Conservation (phyloP, 1,140 invertebrate genomes). For the Euura lappo region DNA sequence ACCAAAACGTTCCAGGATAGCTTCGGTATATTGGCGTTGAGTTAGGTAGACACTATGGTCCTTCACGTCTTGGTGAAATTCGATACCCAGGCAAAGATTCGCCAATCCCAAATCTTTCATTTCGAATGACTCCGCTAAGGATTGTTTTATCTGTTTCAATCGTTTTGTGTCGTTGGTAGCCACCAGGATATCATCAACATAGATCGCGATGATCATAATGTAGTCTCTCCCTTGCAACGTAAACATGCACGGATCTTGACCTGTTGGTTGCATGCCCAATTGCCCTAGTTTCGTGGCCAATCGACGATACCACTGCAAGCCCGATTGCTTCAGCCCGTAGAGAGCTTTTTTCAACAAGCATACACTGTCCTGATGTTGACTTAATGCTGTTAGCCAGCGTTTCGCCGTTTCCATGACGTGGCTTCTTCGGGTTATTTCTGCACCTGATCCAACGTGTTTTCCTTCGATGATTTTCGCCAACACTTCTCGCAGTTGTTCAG, state of each 20-base stretch:
- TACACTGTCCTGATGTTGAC: not conserved
- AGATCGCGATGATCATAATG: constrained; percentile 12
- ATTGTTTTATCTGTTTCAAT: constrained; percentile 17
- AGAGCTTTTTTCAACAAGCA: constrained; percentile 16
- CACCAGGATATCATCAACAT: constrained; percentile 27
- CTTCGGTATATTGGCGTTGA: constrained; percentile 19
- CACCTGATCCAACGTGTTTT: not conserved
- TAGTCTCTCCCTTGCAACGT: not conserved
- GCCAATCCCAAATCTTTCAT: constrained; percentile 31
- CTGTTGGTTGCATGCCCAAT: constrained; percentile 17
- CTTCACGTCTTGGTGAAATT: constrained; percentile 10
- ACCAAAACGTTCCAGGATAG: constrained; percentile 37
- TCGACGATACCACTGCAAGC: constrained; percentile 20
- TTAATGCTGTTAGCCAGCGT: not conserved
- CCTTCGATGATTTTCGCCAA: not conserved
- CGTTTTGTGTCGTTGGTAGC: constrained; percentile 18
- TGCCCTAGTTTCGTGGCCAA: constrained; percentile 16
- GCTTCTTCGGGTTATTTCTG: constrained; percentile 9
- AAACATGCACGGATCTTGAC: not conserved
- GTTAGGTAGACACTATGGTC: constrained; percentile 5
- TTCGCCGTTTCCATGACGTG: not conserved
- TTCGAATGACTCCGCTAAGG: constrained; percentile 23
- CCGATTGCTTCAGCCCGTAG: constrained; percentile 24
- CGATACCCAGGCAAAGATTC: constrained; percentile 24
- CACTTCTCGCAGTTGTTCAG: constrained; percentile 21